These are phyloP conservation scores for Streptopelia turtur DNA, from an alignment of 2,797 vertebrate genomes.

Conservation along the genomic window DNA sequence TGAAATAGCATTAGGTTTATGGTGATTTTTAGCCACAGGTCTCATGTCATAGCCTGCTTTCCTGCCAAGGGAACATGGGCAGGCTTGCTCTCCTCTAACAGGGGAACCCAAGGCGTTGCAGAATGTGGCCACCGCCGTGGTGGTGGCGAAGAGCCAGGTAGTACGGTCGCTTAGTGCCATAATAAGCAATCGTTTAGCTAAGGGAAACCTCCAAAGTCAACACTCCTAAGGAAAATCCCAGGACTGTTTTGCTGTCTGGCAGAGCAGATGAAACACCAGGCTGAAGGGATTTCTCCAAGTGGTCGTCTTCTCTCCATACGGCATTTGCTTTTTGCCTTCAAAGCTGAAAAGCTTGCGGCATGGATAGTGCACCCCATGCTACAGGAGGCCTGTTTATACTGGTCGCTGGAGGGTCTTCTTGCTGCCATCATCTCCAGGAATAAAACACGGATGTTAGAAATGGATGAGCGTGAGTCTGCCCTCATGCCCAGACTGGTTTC, in stretches of 20 bases:
- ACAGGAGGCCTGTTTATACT: accelerated
- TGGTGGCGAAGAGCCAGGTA: conserved; percentile 4
- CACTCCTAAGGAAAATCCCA: background rate
- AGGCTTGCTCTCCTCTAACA: background rate
- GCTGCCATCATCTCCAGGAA: background rate
- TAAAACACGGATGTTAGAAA: background rate
- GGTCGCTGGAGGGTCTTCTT: background rate
- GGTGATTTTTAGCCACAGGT: conserved; percentile 10
- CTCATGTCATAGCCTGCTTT: background rate
- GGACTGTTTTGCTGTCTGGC: background rate
- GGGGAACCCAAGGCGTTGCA: background rate
- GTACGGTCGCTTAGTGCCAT: background rate
- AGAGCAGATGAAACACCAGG: background rate
- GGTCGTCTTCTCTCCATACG: background rate
- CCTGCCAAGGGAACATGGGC: conserved; percentile 16
- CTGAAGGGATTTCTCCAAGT: background rate
- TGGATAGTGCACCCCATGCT: accelerated
- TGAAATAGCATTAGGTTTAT: background rate
- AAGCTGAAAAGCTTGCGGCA: background rate
- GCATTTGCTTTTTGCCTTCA: background rate
- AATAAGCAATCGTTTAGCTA: background rate
- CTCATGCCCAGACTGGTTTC: background rate
- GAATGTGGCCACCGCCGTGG: background rate
- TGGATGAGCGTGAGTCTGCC: background rate
- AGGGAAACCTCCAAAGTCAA: conserved; percentile 27